Evolutionary conservation across 1,140 invertebrate species (phyloP).

Genomic region (Philotrypesis tridentata): DNA sequence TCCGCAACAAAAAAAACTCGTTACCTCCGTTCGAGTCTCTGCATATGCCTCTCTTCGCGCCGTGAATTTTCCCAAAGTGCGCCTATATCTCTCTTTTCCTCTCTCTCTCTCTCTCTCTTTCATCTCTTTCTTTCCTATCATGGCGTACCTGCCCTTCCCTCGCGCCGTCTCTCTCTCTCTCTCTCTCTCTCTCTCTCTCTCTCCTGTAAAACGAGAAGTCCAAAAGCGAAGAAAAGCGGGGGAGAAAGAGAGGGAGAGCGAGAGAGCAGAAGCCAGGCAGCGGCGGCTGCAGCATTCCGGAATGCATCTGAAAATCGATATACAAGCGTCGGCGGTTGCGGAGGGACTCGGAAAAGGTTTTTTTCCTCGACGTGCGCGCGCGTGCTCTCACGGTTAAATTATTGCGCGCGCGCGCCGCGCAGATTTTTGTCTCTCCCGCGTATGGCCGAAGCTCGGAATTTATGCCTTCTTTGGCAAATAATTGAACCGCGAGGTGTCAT

Average conservation of each 20-base stretch:
- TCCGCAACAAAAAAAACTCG: not conserved
- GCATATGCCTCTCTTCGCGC: not conserved
- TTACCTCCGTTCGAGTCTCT: not conserved
- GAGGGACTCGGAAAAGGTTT: not conserved
- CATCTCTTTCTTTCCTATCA: not conserved
- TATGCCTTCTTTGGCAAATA: slow-evolving; percentile 7
- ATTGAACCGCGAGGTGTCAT: not conserved
- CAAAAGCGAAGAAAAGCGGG: not conserved
- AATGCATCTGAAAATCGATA: slow-evolving; percentile 31
- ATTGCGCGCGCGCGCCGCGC: not conserved
- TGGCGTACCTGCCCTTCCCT: not conserved
- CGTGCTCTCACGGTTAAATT: not conserved
- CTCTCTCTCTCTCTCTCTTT: not conserved
- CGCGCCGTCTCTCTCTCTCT: not conserved
- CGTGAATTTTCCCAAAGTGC: too few relatives aligned
- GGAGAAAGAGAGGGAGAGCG: not conserved
- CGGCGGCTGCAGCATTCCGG: not conserved
- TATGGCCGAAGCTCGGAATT: not conserved
- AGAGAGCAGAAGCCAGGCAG: not conserved
- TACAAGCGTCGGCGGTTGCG: not conserved
- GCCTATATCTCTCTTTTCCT: not conserved
- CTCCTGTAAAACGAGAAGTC: not conserved
- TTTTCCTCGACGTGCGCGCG: not conserved
- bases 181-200: too few relatives aligned
- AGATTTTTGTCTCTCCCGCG: not conserved